phyloP scores from a whole-genome alignment of 2,888 invertebrate species.

The Dolomedes plantarius region DNA sequence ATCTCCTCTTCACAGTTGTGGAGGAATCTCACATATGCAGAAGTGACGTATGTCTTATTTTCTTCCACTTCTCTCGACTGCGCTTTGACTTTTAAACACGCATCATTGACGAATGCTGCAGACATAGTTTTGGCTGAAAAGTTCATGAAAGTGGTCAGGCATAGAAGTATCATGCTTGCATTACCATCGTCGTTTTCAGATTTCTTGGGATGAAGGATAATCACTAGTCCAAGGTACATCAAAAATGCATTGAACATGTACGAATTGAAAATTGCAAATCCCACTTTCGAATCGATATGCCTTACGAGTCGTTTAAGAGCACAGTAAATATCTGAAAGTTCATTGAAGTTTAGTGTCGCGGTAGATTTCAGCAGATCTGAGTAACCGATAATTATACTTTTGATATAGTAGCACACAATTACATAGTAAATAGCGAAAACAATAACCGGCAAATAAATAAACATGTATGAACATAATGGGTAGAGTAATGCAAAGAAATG shows the following conservation, averaged over 20 bases:
- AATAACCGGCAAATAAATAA: not conserved
- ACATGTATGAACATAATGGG: too few relatives aligned
- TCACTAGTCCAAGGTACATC: too few relatives aligned
- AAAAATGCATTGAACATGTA: not conserved
- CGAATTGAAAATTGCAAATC: not conserved
- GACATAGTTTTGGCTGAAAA: not conserved
- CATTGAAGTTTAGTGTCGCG: not conserved
- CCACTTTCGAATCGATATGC: not conserved
- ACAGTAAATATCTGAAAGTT: not conserved
- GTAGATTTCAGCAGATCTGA: not conserved
- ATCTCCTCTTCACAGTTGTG: conserved; percentile 1
- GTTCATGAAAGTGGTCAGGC: not conserved
- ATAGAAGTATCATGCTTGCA: not conserved
- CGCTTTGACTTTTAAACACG: not conserved
- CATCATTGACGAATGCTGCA: not conserved
- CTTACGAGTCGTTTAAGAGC: not conserved
- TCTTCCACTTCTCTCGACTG: not conserved
- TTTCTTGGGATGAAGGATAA: not conserved
- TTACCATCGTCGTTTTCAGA: not conserved
- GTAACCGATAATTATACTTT: not conserved
- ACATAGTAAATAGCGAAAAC: not conserved
- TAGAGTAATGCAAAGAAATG: not conserved
- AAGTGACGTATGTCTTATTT: not conserved
- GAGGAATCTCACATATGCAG: not conserved
- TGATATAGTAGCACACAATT: not conserved